Base-by-base conservation (phyloP, 2,888 invertebrate species). In the Callosobruchus maculatus region DNA sequence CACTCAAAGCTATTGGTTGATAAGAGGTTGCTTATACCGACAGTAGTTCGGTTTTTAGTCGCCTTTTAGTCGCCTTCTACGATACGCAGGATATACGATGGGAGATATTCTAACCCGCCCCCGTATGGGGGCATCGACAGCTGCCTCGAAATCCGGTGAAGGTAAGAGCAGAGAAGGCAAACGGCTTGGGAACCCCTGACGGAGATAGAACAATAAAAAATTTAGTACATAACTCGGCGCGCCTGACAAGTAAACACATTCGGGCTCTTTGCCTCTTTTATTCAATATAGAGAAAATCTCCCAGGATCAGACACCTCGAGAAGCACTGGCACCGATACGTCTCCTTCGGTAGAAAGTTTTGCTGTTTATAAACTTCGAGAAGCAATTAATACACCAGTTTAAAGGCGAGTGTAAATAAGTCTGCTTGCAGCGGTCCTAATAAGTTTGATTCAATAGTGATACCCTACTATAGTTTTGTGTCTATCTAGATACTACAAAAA, bases 141-240 rank as follows among this genome's bases (percentile, higher is more conserved):
- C 49, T 49, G 49, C 49, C 49, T 49, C 13, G 18, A 49, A 49
- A 49, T 49, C 49, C 49, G 13, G 49, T 49, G 13, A 49, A 49
- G 49, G 49, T 49, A 49, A 18, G 49, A 49, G 49, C 4, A 18
- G 49, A 49, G 13, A 3, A 49, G 49, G 49, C 49, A 49, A 1
- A 13, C 77, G 71, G 77, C 76, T 70, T 67, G 75, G 74, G 78
- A 79, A n/a, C n/a, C 79, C 77, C 77, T 78, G 77, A 78, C 78
- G 77, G 77, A 76, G 75, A 77, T 77, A 75, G 75, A 78, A 78
- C 78, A 78, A 79, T 80, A 79, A 78, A 79, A 80, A 80, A 80
- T 80, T 77, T 75, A 80, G 75, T 77, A 76, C 75, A 71, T 70
- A 49, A 49, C 49, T 49, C 49, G 49, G 13, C 49, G 49, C 49